Evolutionary conservation across 2,888 invertebrate genomes (phyloP).

Genomic region (Andrena marginata): DNA sequence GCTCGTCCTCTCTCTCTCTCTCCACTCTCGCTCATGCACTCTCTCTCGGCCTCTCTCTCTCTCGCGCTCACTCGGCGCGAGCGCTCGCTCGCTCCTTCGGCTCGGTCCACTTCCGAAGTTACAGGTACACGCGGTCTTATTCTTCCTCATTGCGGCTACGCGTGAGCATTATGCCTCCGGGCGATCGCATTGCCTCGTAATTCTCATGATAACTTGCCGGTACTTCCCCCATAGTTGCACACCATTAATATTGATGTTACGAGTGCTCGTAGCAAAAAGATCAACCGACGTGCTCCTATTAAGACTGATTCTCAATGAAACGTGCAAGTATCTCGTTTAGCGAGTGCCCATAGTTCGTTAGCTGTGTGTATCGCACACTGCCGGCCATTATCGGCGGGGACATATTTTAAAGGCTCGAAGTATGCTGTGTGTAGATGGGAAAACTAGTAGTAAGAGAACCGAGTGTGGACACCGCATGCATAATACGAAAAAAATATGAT

Average conservation of each 20-base stretch:
- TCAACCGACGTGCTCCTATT: constrained; percentile 11
- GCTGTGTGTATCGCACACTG: neutral
- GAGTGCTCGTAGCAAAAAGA: neutral
- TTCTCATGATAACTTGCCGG: neutral
- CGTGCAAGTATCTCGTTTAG: neutral
- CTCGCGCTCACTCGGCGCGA: neutral
- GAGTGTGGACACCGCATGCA: neutral
- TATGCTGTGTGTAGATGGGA: constrained; percentile 5
- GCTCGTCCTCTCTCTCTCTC: neutral
- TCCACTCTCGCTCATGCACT: neutral
- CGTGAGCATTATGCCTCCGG: constrained; percentile 14
- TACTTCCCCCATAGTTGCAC: neutral
- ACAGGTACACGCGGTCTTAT: constrained; percentile 47
- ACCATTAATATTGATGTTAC: neutral
- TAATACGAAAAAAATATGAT: neutral
- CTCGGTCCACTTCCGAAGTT: constrained; percentile 53
- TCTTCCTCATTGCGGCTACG: constrained; percentile 39
- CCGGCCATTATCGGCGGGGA: neutral
- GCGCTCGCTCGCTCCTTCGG: constrained; percentile 26
- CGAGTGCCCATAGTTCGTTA: neutral
- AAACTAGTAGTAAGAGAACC: neutral
- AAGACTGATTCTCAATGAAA: neutral
- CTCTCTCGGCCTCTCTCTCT: neutral
- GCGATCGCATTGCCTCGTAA: constrained; percentile 2
- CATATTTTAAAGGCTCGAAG: neutral